phyloP scores from a whole-genome alignment of 1,140 invertebrate genomes.

The Gryon sp. region DNA sequence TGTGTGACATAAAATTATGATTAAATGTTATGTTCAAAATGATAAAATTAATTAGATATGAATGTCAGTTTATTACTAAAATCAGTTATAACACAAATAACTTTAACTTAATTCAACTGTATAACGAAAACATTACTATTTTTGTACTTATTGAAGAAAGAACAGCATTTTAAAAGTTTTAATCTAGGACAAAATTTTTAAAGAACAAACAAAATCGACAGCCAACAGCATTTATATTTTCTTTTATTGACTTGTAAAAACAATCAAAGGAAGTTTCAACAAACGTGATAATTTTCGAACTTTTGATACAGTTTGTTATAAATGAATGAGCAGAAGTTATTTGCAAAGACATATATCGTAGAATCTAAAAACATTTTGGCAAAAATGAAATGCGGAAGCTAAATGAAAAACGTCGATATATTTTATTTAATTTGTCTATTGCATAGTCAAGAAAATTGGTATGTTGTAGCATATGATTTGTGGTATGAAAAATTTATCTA shows the following conservation, averaged over 20 bases:
- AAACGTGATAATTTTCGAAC: conserved; percentile 31
- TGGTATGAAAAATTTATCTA: conserved; percentile 8
- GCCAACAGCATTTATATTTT: conserved; percentile 24
- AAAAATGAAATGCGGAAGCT: conserved; percentile 2
- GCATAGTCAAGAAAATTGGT: conserved; percentile 4
- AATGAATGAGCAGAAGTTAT: conserved; percentile 20
- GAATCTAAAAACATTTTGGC: background rate
- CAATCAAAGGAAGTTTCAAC: conserved; percentile 26
- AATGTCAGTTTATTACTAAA: too few relatives aligned
- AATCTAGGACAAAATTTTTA: conserved; percentile 37
- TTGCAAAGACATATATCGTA: conserved; percentile 3
- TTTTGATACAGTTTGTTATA: conserved; percentile 32
- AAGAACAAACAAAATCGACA: conserved; percentile 41
- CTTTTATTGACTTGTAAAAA: conserved; percentile 35
- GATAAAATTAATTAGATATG: too few relatives aligned
- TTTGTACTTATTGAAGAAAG: conserved; percentile 26
- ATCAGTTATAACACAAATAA: conserved; percentile 17
- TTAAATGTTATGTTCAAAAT: too few relatives aligned
- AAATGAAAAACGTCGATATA: conserved; percentile 11
- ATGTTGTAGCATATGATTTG: background rate
- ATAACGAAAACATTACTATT: conserved; percentile 5
- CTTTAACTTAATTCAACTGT: conserved; percentile 28
- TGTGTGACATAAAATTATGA: too few relatives aligned
- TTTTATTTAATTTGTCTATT: conserved; percentile 7
- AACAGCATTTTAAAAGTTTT: conserved; percentile 35